Base-by-base conservation (phyloP, 2,113 vertebrate species). In the Riparia riparia region DNA sequence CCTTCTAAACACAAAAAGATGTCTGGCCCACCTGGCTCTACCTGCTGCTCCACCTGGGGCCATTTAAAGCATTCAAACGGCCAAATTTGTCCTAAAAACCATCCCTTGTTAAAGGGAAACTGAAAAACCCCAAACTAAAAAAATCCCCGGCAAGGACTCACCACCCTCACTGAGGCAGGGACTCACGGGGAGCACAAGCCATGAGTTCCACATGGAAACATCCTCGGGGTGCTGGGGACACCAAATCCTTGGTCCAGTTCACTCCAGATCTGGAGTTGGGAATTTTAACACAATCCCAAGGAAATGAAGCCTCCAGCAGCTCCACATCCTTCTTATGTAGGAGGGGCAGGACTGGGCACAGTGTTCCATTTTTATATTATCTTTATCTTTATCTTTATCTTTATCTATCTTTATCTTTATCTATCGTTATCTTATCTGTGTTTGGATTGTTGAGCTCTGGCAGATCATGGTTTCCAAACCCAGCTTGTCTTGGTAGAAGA, bases 401-500 rank as follows among this genome's bases (percentile, higher is more conserved):
- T 50, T 5, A 51, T 51, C 50, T 21, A 53, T 53, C 28, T 53
- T 29, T 53, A 53, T 47, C 37, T 22, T 50, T 5, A 51, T 51
- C 50, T 26, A 26, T 49, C 21, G 26, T 49, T 34, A 14, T 20
- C 17, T 34, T 16, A 11, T 37, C 21, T 57, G 28, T 39, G 14
- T n/a, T 45, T n/a, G 14, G 41, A 28, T n/a, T 24, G 15, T 20
- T 19, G 4, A 0, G 1, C 63, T 69, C 50, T 15, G 44, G 76
- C 57, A 94, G 50, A 60, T 21, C 64, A 83, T 14, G 50, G 54
- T 80, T 87, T 71, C 39, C 65, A 78, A 61, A 93, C 89, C 20
- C 51, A 45, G 22, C 50, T 24, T 26, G 31, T 13, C 66, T 74
- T 63, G 37, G 90, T 77, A 91, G 86, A 93, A 89, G 79, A 95